A percentile compares a stretch with the other conserved stretches of the same genome.
These are phyloP conservation scores for Drosophila orosa DNA, from an alignment of 1,140 invertebrate species.

Conservation along the genomic window DNA sequence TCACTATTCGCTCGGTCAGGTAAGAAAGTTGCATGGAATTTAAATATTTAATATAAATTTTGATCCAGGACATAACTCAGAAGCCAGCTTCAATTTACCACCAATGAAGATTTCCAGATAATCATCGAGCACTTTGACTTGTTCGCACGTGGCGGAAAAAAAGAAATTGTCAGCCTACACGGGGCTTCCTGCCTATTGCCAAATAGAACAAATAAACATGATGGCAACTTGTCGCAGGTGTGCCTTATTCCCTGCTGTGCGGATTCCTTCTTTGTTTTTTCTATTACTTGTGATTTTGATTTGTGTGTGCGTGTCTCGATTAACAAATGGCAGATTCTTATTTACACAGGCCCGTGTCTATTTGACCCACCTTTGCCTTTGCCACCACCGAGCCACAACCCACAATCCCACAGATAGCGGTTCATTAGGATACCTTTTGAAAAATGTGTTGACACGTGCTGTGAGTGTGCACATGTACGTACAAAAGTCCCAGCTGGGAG, in stretches of 20 bases:
- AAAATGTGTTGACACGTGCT: constrained; percentile 32
- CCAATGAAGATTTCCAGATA: constrained; percentile 19
- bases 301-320: constrained; percentile 50
- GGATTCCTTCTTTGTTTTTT: constrained; percentile 33
- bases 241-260: constrained; percentile 24
- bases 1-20: not conserved
- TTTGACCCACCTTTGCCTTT: constrained; percentile 10
- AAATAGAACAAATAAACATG: constrained; percentile 34
- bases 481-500: not conserved
- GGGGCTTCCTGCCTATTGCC: not conserved
- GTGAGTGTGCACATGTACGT: not conserved
- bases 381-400: constrained; percentile 3
- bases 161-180: constrained; percentile 8
- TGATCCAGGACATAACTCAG: not conserved
- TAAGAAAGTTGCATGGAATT: not conserved
- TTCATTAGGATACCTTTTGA: constrained; percentile 45
- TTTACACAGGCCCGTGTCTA: constrained; percentile 23
- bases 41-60: constrained; percentile 7
- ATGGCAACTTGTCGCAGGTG: constrained; percentile 44
- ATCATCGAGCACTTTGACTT: constrained; percentile 10
- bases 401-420: constrained; percentile 11
- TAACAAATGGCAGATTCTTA: constrained; percentile 46
- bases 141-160: not conserved
- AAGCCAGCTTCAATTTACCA: not conserved
- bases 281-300: constrained; percentile 46